These are phyloP conservation scores for Synchiropus splendidus DNA, from an alignment of 2,113 vertebrate species.

Conservation along the genomic window DNA sequence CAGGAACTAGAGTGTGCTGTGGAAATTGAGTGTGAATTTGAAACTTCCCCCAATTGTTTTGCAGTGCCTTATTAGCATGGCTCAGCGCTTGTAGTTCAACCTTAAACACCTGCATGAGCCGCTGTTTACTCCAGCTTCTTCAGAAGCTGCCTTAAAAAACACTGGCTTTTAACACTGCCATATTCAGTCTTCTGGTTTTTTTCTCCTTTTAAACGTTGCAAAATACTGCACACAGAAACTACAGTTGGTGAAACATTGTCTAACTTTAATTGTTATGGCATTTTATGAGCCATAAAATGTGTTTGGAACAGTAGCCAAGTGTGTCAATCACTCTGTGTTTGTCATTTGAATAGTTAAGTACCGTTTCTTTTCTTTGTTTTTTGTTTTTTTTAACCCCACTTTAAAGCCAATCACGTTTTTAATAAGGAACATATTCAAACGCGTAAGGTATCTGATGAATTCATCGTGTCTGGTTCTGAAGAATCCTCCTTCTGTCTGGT, in stretches of 20 bases:
- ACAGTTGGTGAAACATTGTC: background rate
- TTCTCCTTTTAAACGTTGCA: no score
- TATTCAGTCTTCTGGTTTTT: no score
- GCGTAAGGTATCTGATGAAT: background rate
- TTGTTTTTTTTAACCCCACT: background rate
- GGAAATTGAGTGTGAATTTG: background rate
- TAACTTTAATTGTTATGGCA: background rate
- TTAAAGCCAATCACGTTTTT: no score
- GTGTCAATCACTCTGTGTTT: background rate
- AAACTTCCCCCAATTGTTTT: background rate
- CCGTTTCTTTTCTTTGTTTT: background rate
- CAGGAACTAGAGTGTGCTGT: background rate
- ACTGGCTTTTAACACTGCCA: background rate
- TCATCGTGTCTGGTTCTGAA: constrained; percentile 2
- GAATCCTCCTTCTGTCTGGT: constrained; percentile 21
- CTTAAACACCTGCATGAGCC: background rate
- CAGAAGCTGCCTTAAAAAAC: background rate
- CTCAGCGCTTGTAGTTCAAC: no score
- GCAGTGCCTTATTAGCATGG: background rate
- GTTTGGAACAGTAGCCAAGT: constrained; percentile 6
- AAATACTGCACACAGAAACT: background rate
- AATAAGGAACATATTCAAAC: constrained; percentile 5
- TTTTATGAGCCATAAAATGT: background rate
- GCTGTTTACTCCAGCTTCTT: background rate
- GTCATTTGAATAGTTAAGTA: no score